phyloP scores from a whole-genome alignment of 2,888 invertebrate species.

The Drosophila meridiana region DNA sequence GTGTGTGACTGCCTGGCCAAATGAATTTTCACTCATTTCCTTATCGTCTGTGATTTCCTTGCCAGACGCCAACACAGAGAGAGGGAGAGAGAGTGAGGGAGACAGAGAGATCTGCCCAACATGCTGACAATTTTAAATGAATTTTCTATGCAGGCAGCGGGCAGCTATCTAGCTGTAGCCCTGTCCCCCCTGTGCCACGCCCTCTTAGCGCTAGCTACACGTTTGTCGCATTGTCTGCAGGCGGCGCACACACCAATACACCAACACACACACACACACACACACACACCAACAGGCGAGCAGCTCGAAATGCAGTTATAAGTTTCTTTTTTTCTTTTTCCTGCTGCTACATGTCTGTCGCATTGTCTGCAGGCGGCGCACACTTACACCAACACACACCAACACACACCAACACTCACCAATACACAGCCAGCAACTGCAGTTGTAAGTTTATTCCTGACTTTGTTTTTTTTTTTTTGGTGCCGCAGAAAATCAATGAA shows the following conservation, averaged over 20 bases:
- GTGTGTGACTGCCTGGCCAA: constrained; percentile 52
- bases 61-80: constrained; percentile 63
- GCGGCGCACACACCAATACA: constrained; percentile 46
- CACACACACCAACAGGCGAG: constrained; percentile 44
- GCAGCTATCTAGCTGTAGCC: constrained; percentile 27
- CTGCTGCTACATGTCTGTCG: constrained; percentile 47
- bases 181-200: neutral
- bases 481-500: constrained; percentile 71
- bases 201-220: neutral
- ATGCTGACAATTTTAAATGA: constrained; percentile 75
- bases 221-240: constrained; percentile 65
- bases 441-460: constrained; percentile 60
- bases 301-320: constrained; percentile 62
- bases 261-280: constrained; percentile 52
- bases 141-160: constrained; percentile 76
- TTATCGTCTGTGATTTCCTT: constrained; percentile 83
- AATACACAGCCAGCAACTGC: constrained; percentile 58
- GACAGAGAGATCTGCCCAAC: constrained; percentile 13
- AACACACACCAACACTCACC: constrained; percentile 19
- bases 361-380: constrained; percentile 53
- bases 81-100: neutral
- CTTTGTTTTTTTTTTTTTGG: constrained; percentile 20
- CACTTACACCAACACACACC: constrained; percentile 15
- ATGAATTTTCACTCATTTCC: constrained; percentile 83
- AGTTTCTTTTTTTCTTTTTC: constrained; percentile 44